Evolutionary conservation across 2,113 vertebrate genomes (phyloP).

Genomic region (Hippoglossus stenolepis): DNA sequence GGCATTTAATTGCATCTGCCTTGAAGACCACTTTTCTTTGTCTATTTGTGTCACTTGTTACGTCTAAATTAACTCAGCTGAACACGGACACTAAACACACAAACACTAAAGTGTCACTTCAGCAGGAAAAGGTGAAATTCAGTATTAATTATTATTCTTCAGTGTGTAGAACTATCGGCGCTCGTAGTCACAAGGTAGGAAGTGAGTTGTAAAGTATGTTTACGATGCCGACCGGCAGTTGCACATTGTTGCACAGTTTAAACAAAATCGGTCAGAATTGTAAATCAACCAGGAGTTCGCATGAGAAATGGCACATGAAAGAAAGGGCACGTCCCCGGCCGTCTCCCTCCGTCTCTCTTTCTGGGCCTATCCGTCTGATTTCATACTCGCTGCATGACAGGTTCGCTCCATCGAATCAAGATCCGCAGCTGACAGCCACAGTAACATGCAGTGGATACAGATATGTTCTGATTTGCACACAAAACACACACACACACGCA

Average conservation of each 20-base stretch:
- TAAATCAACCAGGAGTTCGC: slow-evolving; percentile 17
- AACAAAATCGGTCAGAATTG: not conserved
- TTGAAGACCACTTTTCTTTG: slow-evolving; percentile 1
- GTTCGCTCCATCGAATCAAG: slow-evolving; percentile 19
- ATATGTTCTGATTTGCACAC: slow-evolving; percentile 49
- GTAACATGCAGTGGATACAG: slow-evolving; percentile 39
- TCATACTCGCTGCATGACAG: slow-evolving; percentile 25
- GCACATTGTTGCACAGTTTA: not conserved
- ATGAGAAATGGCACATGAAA: not conserved
- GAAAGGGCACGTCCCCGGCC: not conserved
- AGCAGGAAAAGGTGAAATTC: too few species aligned
- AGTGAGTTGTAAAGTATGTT: not conserved
- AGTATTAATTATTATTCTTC: too few species aligned
- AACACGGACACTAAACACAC: not conserved
- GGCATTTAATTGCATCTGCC: slow-evolving; percentile 43
- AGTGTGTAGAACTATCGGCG: too few species aligned
- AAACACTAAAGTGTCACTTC: too few species aligned
- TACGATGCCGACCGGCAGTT: not conserved
- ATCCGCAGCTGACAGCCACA: slow-evolving; percentile 28
- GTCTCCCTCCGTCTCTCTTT: not conserved
- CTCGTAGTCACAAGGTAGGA: too few species aligned
- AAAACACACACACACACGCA: slow-evolving; percentile 8
- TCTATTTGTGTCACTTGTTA: slow-evolving; percentile 27
- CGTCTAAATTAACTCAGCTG: not conserved
- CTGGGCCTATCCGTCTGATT: not conserved